Conservation (phyloP, 2,797 vertebrate species). For the Thripadectes ignobilis region DNA sequence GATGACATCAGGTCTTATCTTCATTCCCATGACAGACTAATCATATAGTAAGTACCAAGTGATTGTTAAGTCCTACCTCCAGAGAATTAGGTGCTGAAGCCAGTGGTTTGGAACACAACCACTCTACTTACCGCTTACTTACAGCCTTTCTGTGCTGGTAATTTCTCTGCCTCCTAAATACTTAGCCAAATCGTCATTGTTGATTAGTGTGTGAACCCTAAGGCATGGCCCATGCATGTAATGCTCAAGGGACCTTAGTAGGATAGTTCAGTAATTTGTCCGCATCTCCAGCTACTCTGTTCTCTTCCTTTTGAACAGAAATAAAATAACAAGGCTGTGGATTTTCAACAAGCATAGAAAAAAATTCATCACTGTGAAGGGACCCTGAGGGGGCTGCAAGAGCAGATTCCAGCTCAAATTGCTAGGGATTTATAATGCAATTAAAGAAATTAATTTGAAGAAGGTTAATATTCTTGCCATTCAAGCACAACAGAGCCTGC, state of each 20-base stretch:
- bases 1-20: neutral
- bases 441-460: constrained; percentile 5
- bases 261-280: neutral
- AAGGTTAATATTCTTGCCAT: neutral
- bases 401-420: neutral
- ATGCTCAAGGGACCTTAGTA: neutral
- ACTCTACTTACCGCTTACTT: neutral
- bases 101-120: neutral
- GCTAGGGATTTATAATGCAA: neutral
- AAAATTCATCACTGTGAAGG: neutral
- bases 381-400: neutral
- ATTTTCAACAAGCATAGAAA: neutral
- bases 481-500: neutral
- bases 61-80: neutral
- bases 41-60: neutral
- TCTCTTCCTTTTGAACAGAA: neutral
- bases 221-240: neutral
- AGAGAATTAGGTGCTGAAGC: neutral
- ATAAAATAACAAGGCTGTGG: neutral
- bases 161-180: neutral
- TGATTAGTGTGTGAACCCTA: neutral
- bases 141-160: neutral
- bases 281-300: neutral
- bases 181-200: neutral
- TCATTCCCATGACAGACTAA: neutral